Evolutionary conservation across 2,113 vertebrate genomes (phyloP).

Genomic region (Lepus europaeus): DNA sequence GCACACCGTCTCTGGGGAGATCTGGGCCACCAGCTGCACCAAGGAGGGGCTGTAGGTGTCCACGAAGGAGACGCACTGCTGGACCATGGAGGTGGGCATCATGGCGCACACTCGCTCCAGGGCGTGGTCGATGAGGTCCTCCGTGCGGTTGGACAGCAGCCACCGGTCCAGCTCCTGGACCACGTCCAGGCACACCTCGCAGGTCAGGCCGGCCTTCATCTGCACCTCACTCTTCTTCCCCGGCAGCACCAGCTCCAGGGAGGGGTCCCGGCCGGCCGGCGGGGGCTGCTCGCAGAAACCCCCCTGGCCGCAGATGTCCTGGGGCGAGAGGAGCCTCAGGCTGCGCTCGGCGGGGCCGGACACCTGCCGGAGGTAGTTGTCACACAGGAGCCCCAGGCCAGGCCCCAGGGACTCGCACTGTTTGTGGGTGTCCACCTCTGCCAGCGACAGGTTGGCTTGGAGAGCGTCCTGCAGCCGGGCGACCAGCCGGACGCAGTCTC

Average conservation of each 20-base stretch:
- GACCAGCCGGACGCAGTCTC: conserved; percentile 33
- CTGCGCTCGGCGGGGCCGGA: accelerated
- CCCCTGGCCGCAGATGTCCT: not conserved
- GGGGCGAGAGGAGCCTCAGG: accelerated
- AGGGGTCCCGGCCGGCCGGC: accelerated
- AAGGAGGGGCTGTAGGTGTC: conserved; percentile 60
- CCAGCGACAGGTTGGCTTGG: not conserved
- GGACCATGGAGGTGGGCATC: not conserved
- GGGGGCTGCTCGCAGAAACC: conserved; percentile 54
- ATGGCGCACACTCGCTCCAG: not conserved
- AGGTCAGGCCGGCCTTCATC: conserved; percentile 31
- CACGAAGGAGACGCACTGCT: conserved; percentile 45
- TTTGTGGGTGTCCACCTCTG: not conserved
- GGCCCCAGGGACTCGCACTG: conserved; percentile 29
- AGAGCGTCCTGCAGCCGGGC: not conserved
- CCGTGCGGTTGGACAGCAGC: conserved; percentile 32
- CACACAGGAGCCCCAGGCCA: conserved; percentile 39
- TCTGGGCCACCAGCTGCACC: not conserved
- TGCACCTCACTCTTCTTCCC: not conserved
- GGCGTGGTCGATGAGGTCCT: not conserved
- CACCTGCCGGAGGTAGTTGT: not conserved
- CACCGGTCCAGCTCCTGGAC: conserved; percentile 44
- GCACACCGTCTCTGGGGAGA: conserved; percentile 28
- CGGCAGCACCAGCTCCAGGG: not conserved
- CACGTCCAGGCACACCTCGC: conserved; percentile 7